Conservation (phyloP, 2,797 vertebrate genomes). For the Cyclura pinguis region DNA sequence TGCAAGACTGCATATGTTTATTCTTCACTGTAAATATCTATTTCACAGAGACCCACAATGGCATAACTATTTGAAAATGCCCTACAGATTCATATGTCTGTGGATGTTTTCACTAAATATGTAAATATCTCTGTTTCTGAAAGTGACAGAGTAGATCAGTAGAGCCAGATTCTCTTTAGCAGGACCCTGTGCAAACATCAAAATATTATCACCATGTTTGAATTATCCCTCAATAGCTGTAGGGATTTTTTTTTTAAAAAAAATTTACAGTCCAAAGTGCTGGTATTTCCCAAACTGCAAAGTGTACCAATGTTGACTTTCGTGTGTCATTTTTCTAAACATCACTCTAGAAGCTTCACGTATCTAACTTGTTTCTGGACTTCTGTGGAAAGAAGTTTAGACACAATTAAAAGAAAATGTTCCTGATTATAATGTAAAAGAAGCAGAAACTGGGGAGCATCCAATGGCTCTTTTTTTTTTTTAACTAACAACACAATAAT, state of each 20-base stretch:
- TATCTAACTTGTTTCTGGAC: background rate
- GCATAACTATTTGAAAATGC: background rate
- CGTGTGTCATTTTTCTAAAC: background rate
- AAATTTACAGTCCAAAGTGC: background rate
- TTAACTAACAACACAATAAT: too few relatives aligned
- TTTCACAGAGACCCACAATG: background rate
- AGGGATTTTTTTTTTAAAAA: background rate
- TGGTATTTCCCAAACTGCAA: too few relatives aligned
- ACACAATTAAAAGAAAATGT: background rate
- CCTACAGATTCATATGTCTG: too few relatives aligned
- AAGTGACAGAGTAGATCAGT: background rate
- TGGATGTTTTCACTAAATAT: background rate
- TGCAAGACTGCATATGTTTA: background rate
- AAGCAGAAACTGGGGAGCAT: too few relatives aligned
- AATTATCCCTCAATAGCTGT: background rate
- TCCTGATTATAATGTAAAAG: background rate
- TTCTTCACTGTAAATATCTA: background rate
- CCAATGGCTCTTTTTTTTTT: too few relatives aligned
- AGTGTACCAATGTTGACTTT: too few relatives aligned
- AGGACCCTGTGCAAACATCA: background rate
- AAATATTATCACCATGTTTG: background rate
- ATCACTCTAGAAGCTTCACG: background rate
- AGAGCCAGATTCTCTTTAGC: background rate
- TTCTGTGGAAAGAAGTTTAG: background rate
- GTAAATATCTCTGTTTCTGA: background rate